Conservation (phyloP, 2,797 vertebrate genomes). For the Oreortyx pictus region DNA sequence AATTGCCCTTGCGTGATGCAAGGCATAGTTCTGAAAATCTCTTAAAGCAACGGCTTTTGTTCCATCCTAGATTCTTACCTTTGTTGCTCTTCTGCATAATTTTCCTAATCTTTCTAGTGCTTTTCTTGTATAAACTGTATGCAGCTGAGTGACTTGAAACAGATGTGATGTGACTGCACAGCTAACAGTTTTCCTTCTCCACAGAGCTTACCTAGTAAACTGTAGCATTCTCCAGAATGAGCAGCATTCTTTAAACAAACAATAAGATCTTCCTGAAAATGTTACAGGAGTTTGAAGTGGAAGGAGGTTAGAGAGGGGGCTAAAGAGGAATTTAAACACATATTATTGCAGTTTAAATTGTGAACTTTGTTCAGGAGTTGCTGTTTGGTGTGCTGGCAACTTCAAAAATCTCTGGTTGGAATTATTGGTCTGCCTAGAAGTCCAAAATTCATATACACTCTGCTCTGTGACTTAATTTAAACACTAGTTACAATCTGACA, state of each 20-base stretch:
- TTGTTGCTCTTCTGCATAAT: background rate
- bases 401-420: background rate
- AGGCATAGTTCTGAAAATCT: background rate
- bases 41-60: background rate
- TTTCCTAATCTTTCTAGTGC: background rate
- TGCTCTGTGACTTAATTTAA: background rate
- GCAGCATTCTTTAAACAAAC: background rate
- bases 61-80: background rate
- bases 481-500: background rate
- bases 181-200: background rate
- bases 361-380: background rate
- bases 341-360: background rate
- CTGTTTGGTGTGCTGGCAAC: background rate
- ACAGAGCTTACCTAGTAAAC: background rate
- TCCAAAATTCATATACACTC: background rate
- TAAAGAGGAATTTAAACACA: background rate
- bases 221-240: background rate
- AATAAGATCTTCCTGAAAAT: background rate
- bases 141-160: background rate
- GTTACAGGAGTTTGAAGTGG: accelerated
- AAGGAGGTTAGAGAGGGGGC: background rate
- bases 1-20: background rate
- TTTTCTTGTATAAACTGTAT: background rate
- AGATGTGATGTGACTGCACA: background rate
- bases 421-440: background rate